Evolutionary conservation across 2,797 vertebrate species (phyloP), one percentile per base, ranked within the genome.

Genomic region (Xenentodon cancila): DNA sequence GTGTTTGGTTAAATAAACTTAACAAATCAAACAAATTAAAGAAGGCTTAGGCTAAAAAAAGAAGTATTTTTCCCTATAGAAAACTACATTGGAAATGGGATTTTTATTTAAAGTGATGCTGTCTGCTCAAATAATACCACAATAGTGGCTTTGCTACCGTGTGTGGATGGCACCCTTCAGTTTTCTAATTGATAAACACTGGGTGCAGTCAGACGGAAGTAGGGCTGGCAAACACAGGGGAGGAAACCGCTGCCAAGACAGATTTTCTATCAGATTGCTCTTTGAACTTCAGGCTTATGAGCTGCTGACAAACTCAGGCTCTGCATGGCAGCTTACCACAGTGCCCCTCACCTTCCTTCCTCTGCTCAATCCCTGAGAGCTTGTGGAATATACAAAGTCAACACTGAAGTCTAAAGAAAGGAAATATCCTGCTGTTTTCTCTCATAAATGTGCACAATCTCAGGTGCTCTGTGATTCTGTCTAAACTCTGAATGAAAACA

Each of bases 281-380:
- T 92, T 92, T 92, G 87, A 92, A 91, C 84, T 84, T 79, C 32
- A 79, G 79, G 83, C 89, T 90, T 84, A 84, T 84, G 81, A 81
- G 88, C 82, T 84, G 80, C 86, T 85, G 85, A 81, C 84, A 86
- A 80, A 84, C 81, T 85, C 85, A 79, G 87, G 81, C 88, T 64
- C 82, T 68, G 84, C 88, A 78, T 88, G 87, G 82, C 79, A 68
- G 86, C 75, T 55, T 73, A 53, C 73, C 68, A 62, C 81, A 79
- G 87, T 77, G 86, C 82, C 89, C 80, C 83, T 81, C 75, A 82
- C 88, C 87, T 93, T 93, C 88, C 91, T 93, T 93, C 93, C 92
- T 92, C 81, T 63, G 22, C 77, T 80, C 81, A 76, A 84, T 90
- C 89, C 73, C 72, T 19, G 71, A 84, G 87, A 82, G 91, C 80